These are phyloP conservation scores for Crossaster papposus DNA, from an alignment of 53 echinoderm and acorn worm genomes.

Conservation along the genomic window DNA sequence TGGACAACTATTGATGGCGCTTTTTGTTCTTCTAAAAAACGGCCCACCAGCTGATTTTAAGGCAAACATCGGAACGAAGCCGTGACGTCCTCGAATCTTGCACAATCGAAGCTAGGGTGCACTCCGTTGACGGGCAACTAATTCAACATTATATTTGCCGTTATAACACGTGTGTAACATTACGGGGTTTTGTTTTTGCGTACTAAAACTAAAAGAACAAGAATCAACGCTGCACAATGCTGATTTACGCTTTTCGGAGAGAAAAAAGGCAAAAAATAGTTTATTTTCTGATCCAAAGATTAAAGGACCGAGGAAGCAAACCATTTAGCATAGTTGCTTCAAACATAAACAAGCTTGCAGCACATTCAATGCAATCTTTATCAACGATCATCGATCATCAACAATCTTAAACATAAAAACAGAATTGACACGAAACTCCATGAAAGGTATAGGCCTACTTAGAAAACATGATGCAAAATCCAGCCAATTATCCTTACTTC, in stretches of 20 bases:
- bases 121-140: too few relatives aligned
- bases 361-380: background rate
- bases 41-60: too few relatives aligned
- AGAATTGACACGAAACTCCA: conserved; percentile 25
- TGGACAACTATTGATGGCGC: too few relatives aligned
- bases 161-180: too few relatives aligned
- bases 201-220: background rate
- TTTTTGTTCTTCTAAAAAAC: too few relatives aligned
- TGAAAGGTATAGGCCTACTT: conserved; percentile 11
- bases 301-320: conserved; percentile 2
- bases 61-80: too few relatives aligned
- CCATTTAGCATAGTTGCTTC: conserved; percentile 27
- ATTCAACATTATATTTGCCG: too few relatives aligned
- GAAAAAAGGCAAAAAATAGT: background rate
- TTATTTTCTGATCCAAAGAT: conserved; percentile 25
- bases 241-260: background rate
- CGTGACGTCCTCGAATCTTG: too few relatives aligned
- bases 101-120: too few relatives aligned
- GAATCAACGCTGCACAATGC: background rate
- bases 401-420: background rate
- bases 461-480: conserved; percentile 7
- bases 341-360: conserved; percentile 23
- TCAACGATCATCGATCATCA: background rate
- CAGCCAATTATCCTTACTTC: background rate
- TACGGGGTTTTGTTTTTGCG: background rate